phyloP scores from a whole-genome alignment of 2,113 vertebrate genomes.

The Daboia siamensis region DNA sequence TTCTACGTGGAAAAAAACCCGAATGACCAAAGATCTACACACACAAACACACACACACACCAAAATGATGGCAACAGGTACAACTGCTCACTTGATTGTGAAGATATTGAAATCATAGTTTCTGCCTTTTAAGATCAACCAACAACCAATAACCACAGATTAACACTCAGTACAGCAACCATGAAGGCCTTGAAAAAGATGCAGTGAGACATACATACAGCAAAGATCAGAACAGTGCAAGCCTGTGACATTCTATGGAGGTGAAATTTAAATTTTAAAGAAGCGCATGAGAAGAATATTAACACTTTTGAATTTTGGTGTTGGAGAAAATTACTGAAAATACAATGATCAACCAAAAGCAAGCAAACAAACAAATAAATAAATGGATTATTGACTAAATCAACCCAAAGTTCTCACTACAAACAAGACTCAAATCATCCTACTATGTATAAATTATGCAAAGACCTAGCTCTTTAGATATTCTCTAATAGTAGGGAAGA shows the following conservation, averaged over 20 bases:
- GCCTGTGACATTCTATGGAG: neutral
- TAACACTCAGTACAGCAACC: neutral
- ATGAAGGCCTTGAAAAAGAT: neutral
- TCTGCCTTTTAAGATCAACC: neutral
- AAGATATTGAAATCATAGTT: neutral
- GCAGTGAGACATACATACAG: neutral
- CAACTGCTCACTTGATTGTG: neutral
- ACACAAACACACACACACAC: too few species aligned
- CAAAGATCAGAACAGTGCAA: neutral
- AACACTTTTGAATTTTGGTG: neutral
- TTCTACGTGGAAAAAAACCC: too few species aligned
- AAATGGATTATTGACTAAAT: neutral
- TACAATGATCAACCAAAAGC: neutral
- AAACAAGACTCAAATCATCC: neutral
- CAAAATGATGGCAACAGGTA: neutral
- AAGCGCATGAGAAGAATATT: neutral
- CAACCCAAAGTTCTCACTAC: neutral
- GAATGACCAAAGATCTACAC: too few species aligned
- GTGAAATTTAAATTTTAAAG: neutral
- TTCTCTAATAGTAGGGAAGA: neutral
- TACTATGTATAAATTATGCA: neutral
- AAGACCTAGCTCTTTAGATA: neutral
- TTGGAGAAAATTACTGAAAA: neutral
- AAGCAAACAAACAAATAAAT: neutral
- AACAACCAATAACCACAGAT: neutral